phyloP scores from a whole-genome alignment of 2,797 vertebrate species.

The Coregonus ussuriensis region DNA sequence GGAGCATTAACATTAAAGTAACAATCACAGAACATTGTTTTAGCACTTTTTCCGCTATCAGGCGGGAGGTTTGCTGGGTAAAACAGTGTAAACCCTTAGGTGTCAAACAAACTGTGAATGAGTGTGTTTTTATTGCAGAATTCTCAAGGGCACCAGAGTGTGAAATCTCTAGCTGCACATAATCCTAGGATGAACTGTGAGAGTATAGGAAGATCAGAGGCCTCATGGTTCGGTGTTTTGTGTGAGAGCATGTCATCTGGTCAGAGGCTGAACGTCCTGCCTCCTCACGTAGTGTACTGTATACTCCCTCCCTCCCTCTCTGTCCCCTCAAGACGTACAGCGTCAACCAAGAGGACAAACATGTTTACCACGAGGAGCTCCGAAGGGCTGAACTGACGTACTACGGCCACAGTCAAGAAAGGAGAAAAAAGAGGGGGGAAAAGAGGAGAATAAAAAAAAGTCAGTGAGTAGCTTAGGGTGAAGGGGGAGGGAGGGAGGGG shows the following conservation, averaged over 20 bases:
- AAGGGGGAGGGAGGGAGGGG: constrained; percentile 34
- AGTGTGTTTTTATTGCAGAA: constrained; percentile 45
- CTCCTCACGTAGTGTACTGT: background rate
- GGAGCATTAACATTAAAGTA: constrained; percentile 23
- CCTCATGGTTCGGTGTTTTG: background rate
- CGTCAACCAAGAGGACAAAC: constrained; percentile 60
- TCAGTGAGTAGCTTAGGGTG: constrained; percentile 44
- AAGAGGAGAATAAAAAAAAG: constrained; percentile 9
- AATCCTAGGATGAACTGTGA: background rate
- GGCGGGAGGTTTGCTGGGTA: constrained; percentile 26
- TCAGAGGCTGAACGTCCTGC: background rate
- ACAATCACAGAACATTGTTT: constrained; percentile 63
- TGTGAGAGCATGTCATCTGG: background rate
- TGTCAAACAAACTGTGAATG: constrained; percentile 44
- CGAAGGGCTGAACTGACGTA: constrained; percentile 69
- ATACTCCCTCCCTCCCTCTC: background rate
- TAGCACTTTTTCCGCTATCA: constrained; percentile 47
- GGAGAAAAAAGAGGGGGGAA: constrained; percentile 27
- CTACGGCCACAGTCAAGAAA: constrained; percentile 45
- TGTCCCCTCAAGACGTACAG: constrained; percentile 37
- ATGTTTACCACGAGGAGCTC: constrained; percentile 75
- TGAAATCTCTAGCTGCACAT: constrained; percentile 43
- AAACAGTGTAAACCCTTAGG: constrained; percentile 21
- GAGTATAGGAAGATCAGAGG: background rate
- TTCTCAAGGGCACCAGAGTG: constrained; percentile 37